phyloP scores from a whole-genome alignment of 1,140 invertebrate genomes.

The Solenopsis fugax region DNA sequence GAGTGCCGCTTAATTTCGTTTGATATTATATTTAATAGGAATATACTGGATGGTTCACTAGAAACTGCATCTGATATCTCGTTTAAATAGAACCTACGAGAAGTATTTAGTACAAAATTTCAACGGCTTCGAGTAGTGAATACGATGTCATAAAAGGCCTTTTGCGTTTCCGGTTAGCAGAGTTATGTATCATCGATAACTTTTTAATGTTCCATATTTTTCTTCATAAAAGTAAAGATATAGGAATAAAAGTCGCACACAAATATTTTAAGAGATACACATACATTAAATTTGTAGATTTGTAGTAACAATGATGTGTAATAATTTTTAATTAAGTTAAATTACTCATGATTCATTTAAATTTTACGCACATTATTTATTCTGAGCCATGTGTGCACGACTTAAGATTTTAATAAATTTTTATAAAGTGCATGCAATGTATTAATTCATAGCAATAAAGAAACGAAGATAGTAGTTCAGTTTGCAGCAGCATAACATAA shows the following conservation, averaged over 20 bases:
- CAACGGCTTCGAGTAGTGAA: background rate
- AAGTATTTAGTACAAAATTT: slow-evolving; percentile 2
- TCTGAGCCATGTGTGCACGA: no score
- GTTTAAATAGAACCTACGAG: slow-evolving; percentile 4
- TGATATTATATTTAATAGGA: slow-evolving; percentile 55
- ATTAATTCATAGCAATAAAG: background rate
- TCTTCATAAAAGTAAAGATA: background rate
- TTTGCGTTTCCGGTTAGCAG: background rate
- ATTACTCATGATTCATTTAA: background rate
- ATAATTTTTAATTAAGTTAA: background rate
- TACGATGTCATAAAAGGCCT: background rate
- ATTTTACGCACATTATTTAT: no score
- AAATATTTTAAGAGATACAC: slow-evolving; percentile 10
- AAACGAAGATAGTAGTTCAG: background rate
- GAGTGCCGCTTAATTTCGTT: slow-evolving; percentile 53
- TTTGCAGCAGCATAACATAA: background rate
- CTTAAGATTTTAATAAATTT: slow-evolving; percentile 1
- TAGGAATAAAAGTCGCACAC: background rate
- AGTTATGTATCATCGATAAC: background rate
- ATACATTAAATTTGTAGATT: background rate
- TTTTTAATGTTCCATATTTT: background rate
- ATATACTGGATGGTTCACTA: slow-evolving; percentile 20
- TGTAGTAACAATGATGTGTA: background rate
- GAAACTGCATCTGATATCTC: slow-evolving; percentile 19
- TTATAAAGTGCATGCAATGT: background rate